phyloP scores from a whole-genome alignment of 2,797 vertebrate species.

The Geotria australis region DNA sequence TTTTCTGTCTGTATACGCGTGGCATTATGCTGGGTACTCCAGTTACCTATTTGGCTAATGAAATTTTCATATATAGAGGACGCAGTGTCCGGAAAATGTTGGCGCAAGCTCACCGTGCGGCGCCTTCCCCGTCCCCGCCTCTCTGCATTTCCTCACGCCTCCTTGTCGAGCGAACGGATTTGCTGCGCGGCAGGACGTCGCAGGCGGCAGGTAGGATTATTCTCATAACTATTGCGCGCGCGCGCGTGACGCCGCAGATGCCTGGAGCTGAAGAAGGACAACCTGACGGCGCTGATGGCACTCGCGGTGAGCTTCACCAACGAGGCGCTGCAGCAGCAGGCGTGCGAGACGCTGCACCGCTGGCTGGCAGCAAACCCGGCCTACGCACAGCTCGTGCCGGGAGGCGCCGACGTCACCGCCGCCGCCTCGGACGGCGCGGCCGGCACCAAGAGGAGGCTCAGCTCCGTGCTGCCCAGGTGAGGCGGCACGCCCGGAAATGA shows the following conservation, averaged over 20 bases:
- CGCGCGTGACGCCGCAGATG: conserved; percentile 20
- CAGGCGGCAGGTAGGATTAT: too few relatives aligned
- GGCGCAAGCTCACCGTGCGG: too few relatives aligned
- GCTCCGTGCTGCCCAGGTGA: not conserved
- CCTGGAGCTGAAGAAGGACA: conserved; percentile 68
- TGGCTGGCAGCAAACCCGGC: conserved; percentile 63
- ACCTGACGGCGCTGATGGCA: conserved; percentile 70
- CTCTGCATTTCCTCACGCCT: too few relatives aligned
- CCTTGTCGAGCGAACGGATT: too few relatives aligned
- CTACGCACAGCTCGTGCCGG: conserved; percentile 32
- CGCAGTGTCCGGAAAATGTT: too few relatives aligned
- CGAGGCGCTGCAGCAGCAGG: conserved; percentile 81
- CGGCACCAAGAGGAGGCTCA: not conserved
- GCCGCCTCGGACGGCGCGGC: too few relatives aligned
- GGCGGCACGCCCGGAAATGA: not conserved
- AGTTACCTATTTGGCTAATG: too few relatives aligned
- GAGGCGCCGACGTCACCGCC: conserved; percentile 5
- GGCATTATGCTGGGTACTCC: too few relatives aligned
- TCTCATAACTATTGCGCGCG: not conserved
- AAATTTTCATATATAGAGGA: too few relatives aligned
- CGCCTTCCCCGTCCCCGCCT: too few relatives aligned
- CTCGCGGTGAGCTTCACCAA: conserved; percentile 92
- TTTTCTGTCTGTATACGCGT: too few relatives aligned
- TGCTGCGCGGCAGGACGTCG: too few relatives aligned
- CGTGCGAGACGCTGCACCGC: conserved; percentile 66